Conservation (phyloP, 2,888 invertebrate species). For the Clivina fossor region DNA sequence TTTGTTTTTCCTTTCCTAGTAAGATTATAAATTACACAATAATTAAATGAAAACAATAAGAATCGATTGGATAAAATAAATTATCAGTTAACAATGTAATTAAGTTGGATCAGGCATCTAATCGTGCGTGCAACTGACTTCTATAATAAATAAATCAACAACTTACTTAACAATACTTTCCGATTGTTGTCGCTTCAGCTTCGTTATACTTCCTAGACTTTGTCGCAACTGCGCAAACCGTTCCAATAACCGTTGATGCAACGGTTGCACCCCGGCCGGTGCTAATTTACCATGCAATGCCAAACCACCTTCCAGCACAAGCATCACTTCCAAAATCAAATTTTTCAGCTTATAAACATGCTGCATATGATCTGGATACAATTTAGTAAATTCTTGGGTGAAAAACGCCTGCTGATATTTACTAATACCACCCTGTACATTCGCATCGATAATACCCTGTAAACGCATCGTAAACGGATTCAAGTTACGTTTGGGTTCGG, state of each 20-base stretch:
- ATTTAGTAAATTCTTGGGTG: slow-evolving; percentile 71
- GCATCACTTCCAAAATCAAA: slow-evolving; percentile 75
- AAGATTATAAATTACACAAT: too few species aligned
- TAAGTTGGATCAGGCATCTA: too few species aligned
- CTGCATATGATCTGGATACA: slow-evolving; percentile 61
- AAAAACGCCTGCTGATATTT: slow-evolving; percentile 97
- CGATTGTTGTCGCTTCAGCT: slow-evolving; percentile 67
- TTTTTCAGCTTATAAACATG: too few species aligned
- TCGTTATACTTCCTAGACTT: slow-evolving; percentile 67
- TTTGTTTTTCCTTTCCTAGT: too few species aligned
- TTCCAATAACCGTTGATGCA: slow-evolving; percentile 87
- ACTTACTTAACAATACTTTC: slow-evolving; percentile 82
- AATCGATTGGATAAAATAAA: too few species aligned
- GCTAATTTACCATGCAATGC: slow-evolving; percentile 83
- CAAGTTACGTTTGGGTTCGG: slow-evolving; percentile 79
- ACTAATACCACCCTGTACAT: slow-evolving; percentile 91
- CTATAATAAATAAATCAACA: background rate
- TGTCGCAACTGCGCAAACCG: slow-evolving; percentile 82
- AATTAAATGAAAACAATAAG: too few species aligned
- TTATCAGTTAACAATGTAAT: too few species aligned
- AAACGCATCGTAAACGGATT: slow-evolving; percentile 92
- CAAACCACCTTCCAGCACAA: slow-evolving; percentile 80
- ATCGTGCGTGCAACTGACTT: too few species aligned
- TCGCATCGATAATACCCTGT: slow-evolving; percentile 85
- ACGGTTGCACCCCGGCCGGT: slow-evolving; percentile 84